Evolutionary conservation across 2,888 invertebrate genomes (phyloP).

Genomic region (Tillus elongatus): DNA sequence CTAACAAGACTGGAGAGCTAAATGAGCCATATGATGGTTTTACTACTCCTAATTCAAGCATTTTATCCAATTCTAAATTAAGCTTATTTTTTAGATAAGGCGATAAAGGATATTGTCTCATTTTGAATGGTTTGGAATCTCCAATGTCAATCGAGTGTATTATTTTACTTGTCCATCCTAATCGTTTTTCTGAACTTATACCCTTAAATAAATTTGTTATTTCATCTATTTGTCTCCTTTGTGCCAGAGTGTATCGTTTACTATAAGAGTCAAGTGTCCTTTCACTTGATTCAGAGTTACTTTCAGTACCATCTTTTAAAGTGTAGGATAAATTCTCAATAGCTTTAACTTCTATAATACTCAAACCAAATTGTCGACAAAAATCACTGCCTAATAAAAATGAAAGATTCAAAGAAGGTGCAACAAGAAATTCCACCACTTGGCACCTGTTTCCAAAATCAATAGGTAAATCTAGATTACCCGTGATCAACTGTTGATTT

Average conservation of each 20-base stretch:
- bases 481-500: background rate
- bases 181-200: no score
- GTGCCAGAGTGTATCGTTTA: no score
- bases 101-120: constrained; percentile 13
- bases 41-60: constrained; percentile 14
- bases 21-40: constrained; percentile 19
- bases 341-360: no score
- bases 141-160: constrained; percentile 16
- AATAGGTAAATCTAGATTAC: background rate
- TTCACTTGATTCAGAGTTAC: no score
- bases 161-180: no score
- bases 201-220: no score
- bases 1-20: constrained; percentile 22
- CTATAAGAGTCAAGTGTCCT: no score
- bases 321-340: no score
- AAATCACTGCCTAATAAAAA: background rate
- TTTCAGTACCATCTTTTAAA: no score
- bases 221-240: no score
- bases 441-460: background rate
- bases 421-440: background rate
- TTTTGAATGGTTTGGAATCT: constrained; percentile 15
- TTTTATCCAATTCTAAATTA: constrained; percentile 15
- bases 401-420: background rate
- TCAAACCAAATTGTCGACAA: background rate
- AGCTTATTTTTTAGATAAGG: constrained; percentile 13